A percentile compares a stretch with the other conserved stretches of the same genome.
Evolutionary conservation across 2,888 invertebrate genomes (phyloP).

Genomic region (Liposcelis brunnea): DNA sequence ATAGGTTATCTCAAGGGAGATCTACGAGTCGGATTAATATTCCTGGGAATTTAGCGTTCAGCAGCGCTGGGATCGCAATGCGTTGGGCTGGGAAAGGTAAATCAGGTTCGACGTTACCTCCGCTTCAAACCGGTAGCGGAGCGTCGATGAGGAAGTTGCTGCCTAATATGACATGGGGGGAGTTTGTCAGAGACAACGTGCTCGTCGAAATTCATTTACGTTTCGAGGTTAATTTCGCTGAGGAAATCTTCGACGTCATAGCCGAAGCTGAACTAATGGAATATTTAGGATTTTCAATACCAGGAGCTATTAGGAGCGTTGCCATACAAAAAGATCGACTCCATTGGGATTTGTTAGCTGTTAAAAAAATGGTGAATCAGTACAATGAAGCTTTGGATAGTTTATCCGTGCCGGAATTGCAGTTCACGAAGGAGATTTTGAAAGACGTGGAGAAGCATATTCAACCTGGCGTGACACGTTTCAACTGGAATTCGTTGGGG

Average conservation of each 20-base stretch:
- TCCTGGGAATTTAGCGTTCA: conserved; percentile 14
- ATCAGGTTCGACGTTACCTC: conserved; percentile 5
- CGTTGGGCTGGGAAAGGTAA: conserved; percentile 14
- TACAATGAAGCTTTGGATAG: conserved; percentile 47
- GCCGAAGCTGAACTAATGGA: conserved; percentile 60
- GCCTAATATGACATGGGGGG: conserved; percentile 41
- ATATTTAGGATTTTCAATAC: conserved; percentile 41
- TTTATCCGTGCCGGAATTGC: conserved; percentile 50
- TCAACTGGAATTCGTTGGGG: conserved; percentile 74
- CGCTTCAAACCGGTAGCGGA: background rate
- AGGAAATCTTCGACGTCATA: conserved; percentile 45
- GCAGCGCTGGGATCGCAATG: conserved; percentile 13
- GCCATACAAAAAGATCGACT: conserved; percentile 45
- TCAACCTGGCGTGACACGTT: conserved; percentile 61
- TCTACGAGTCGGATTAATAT: no score
- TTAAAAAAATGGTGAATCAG: conserved; percentile 37
- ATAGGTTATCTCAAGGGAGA: no score
- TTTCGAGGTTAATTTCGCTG: conserved; percentile 48
- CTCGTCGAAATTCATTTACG: conserved; percentile 47
- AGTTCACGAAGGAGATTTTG: conserved; percentile 48
- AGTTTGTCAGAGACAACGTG: conserved; percentile 48
- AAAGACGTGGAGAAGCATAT: conserved; percentile 55
- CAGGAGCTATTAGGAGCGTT: conserved; percentile 33
- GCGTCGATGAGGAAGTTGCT: no score
- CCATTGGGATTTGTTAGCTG: conserved; percentile 44